Percentiles rank a stretch among this genome's conserved stretches.
Conservation (phyloP, 2,888 invertebrate genomes). For the Byasa hedistus region DNA sequence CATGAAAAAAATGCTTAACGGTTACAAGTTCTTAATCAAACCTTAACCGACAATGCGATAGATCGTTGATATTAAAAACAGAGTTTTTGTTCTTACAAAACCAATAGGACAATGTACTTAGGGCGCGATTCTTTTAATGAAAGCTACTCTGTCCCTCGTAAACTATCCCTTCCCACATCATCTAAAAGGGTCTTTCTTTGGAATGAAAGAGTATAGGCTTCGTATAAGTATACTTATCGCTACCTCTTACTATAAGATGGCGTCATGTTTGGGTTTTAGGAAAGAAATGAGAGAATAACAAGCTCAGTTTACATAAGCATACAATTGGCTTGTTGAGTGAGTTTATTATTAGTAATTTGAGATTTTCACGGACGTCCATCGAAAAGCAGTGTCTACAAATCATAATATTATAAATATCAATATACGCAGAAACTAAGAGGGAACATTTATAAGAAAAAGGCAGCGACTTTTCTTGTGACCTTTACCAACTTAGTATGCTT, state of each 20-base stretch:
- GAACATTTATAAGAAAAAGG: too few relatives aligned
- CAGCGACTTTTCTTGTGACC: too few relatives aligned
- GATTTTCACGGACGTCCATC: slow-evolving; percentile 6
- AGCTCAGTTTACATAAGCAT: slow-evolving; percentile 12
- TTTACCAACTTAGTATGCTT: too few relatives aligned
- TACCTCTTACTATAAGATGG: slow-evolving; percentile 3
- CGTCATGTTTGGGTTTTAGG: slow-evolving; percentile 13
- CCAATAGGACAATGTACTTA: too few relatives aligned
- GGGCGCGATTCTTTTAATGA: too few relatives aligned
- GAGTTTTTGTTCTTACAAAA: too few relatives aligned
- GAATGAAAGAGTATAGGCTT: not conserved
- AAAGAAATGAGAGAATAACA: slow-evolving; percentile 18
- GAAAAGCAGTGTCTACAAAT: not conserved
- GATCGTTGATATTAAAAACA: too few relatives aligned
- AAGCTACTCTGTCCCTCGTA: too few relatives aligned
- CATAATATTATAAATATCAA: not conserved
- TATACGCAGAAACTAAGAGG: too few relatives aligned
- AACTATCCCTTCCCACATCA: not conserved
- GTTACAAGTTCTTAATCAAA: too few relatives aligned
- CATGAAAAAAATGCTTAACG: too few relatives aligned
- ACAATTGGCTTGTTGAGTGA: slow-evolving; percentile 4
- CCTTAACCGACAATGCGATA: too few relatives aligned
- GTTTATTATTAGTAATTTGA: slow-evolving; percentile 21
- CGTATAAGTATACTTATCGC: not conserved
- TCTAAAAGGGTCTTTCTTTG: not conserved